Evolutionary conservation across 2,797 vertebrate genomes (phyloP), one percentile per base, ranked within the genome.

Genomic region (Smutsia temminckii): DNA sequence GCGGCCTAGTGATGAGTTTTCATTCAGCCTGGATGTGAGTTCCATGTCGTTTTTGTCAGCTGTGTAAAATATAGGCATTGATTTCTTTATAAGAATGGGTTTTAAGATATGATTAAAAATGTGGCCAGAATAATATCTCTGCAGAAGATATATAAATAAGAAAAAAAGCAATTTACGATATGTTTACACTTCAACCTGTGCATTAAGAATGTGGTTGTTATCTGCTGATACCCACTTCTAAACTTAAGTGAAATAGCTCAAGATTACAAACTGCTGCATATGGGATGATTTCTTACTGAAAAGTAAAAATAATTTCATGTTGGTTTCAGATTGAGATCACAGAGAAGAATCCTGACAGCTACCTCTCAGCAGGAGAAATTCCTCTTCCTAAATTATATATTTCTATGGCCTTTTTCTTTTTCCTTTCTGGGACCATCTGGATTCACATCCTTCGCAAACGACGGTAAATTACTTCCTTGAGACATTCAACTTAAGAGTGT

Each of bases 371-470:
- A 0, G 99, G 99, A 46, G 99, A 99, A 95, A 99, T 99, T 89
- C 99, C 99, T 14, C 98, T 99, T 49, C 99, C 99, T 18, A 99
- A 99, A 51, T 98, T 99, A 14, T 99, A 99, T 97, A 98, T 99
- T 95, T 99, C 98, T 72, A 99, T 99, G 99, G 99, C 99, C 1
- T 1, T 98, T 55, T 99, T 99, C 98, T 99, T 99, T 97, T 98
- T 99, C 88, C 93, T 99, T 3, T 98, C 98, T 18, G 99, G 99
- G 14, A 97, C 98, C 2, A 80, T 99, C 2, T 99, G 99, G 99
- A 98, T 99, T 89, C 98, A 99, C 79, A 98, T 98, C 63, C 99
- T 99, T 81, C 98, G 98, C 20, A 99, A 99, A 29, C 98, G 98
- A 97, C 98, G 99, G 99, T 99, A 40, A 95, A 32, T 0, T 40